Evolutionary conservation across 2,888 invertebrate genomes (phyloP).

Genomic region (Netelia virgata): DNA sequence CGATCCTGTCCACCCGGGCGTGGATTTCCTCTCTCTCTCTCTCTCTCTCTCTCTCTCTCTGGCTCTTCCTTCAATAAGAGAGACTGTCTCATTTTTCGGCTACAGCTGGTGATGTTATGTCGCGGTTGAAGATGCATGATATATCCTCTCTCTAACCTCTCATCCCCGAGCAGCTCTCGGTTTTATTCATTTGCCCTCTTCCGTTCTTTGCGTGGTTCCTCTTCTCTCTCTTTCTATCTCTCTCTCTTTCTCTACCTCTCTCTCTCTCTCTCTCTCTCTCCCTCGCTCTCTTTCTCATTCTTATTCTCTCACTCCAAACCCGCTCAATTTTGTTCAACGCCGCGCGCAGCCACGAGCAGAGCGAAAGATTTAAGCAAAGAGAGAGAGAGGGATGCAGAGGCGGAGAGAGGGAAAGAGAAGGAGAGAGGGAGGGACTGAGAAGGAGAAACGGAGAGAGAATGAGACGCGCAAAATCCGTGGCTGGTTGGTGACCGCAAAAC

Average conservation of each 20-base stretch:
- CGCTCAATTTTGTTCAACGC: conserved; percentile 78
- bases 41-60: not conserved
- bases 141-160: conserved; percentile 57
- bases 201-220: conserved; percentile 27
- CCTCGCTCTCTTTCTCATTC: conserved; percentile 20
- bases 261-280: conserved; percentile 51
- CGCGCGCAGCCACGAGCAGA: conserved; percentile 58
- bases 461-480: conserved; percentile 46
- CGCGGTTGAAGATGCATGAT: conserved; percentile 41
- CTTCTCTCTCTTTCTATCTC: conserved; percentile 18
- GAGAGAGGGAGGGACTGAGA: not conserved
- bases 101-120: conserved; percentile 23
- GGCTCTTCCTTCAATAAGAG: not conserved
- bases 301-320: conserved; percentile 69
- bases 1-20: not conserved
- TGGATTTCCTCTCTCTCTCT: conserved; percentile 10
- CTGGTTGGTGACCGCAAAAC: conserved; percentile 80
- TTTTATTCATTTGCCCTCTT: conserved; percentile 7
- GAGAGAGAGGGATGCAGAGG: not conserved
- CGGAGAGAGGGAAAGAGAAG: conserved; percentile 19
- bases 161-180: conserved; percentile 24
- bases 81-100: not conserved
- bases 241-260: conserved; percentile 18
- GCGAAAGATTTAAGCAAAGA: conserved; percentile 22
- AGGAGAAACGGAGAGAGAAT: conserved; percentile 8